Percentiles rank a stretch among this genome's conserved stretches.
Evolutionary conservation across 2,797 vertebrate genomes (phyloP).

Genomic region (Galagoides demidoff): DNA sequence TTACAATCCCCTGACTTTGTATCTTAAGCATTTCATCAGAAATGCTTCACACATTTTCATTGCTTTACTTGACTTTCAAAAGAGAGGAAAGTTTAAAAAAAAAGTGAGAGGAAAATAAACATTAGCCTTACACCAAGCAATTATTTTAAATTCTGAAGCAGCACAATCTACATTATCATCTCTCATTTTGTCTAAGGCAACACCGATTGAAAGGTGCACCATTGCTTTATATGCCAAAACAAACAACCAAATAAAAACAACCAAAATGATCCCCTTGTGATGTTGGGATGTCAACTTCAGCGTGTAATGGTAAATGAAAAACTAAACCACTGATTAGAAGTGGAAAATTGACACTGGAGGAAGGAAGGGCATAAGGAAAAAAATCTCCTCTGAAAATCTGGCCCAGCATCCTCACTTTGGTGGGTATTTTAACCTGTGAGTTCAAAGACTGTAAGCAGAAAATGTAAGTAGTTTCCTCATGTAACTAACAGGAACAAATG

Average conservation of each 20-base stretch:
- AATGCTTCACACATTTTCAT: background rate
- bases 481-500: background rate
- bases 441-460: background rate
- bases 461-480: background rate
- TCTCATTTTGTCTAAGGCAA: background rate
- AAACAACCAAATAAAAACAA: background rate
- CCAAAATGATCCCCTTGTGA: background rate
- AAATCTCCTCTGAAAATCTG: background rate
- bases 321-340: background rate
- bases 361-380: background rate
- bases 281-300: background rate
- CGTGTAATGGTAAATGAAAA: background rate
- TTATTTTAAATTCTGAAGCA: background rate
- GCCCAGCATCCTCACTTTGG: background rate
- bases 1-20: background rate
- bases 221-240: background rate
- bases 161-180: background rate
- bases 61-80: conserved; percentile 31
- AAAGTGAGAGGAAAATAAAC: background rate
- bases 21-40: conserved; percentile 2
- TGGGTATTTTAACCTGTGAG: background rate
- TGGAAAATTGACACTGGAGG: background rate
- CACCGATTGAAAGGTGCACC: background rate
- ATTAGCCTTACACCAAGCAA: background rate
- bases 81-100: background rate